Evolutionary conservation across 2,888 invertebrate species (phyloP).

Genomic region (Hemaris fuciformis): DNA sequence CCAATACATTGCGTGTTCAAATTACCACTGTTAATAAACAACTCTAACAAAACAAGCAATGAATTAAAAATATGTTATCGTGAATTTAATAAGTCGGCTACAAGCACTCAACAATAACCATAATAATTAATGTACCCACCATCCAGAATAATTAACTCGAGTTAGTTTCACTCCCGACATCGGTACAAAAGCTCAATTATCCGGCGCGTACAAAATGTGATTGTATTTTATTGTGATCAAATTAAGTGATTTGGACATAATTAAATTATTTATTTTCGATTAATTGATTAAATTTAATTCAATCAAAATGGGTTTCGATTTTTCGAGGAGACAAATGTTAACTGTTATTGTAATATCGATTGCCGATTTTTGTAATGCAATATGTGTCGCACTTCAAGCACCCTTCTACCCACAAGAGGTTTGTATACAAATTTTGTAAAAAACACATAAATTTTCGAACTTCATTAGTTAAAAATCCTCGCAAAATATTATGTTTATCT

Average conservation of each 20-base stretch:
- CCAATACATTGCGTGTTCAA: slow-evolving; percentile 26
- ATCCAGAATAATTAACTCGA: slow-evolving; percentile 46
- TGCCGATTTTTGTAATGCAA: slow-evolving; percentile 91
- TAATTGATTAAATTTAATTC: slow-evolving; percentile 13
- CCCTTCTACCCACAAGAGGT: slow-evolving; percentile 94
- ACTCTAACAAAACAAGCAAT: slow-evolving; percentile 25
- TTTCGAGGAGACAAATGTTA: slow-evolving; percentile 88
- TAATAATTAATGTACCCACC: slow-evolving; percentile 40
- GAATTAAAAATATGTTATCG: slow-evolving; percentile 29
- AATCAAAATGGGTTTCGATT: slow-evolving; percentile 82
- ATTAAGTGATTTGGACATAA: slow-evolving; percentile 5
- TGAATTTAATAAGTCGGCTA: slow-evolving; percentile 34
- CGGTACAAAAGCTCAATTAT: slow-evolving; percentile 36
- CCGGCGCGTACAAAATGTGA: slow-evolving; percentile 50
- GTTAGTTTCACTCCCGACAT: slow-evolving; percentile 49
- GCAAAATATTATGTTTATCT: no score
- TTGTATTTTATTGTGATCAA: slow-evolving; percentile 19
- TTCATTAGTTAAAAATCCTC: neutral
- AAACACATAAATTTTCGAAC: neutral
- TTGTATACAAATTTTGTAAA: slow-evolving; percentile 42
- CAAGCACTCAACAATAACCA: slow-evolving; percentile 31
- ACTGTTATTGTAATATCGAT: slow-evolving; percentile 89
- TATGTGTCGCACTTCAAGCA: slow-evolving; percentile 91
- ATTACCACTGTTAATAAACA: neutral
- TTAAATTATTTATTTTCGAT: neutral